A percentile compares a stretch with the other conserved stretches of the same genome.
Evolutionary conservation across 2,797 vertebrate genomes (phyloP).

Genomic region (Xiphophorus birchmanni): DNA sequence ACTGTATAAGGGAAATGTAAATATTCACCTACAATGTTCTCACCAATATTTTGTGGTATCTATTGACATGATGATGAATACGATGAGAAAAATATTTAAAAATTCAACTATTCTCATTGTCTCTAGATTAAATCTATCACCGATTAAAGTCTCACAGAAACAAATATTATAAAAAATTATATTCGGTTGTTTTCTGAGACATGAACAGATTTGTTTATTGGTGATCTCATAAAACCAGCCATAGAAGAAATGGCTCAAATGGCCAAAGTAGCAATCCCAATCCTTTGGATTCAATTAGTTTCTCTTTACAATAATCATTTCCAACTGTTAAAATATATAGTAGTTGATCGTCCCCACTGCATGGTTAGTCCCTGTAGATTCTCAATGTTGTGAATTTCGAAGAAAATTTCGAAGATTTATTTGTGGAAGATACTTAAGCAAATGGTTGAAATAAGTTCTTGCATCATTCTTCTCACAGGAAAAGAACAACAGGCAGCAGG

Average conservation of each 20-base stretch:
- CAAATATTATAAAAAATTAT: neutral
- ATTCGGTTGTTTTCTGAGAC: neutral
- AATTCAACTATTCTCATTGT: neutral
- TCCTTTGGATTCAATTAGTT: neutral
- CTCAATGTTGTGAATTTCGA: neutral
- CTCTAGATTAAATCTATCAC: neutral
- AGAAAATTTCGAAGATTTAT: neutral
- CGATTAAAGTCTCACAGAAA: neutral
- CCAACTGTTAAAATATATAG: neutral
- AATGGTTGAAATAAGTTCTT: neutral
- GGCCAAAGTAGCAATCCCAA: too few species aligned
- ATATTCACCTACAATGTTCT: neutral
- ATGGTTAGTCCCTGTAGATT: neutral
- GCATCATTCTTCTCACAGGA: neutral
- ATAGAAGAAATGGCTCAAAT: neutral
- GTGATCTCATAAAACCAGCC: neutral
- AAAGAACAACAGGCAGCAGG: neutral
- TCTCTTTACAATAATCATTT: neutral
- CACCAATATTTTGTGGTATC: neutral
- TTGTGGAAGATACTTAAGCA: neutral
- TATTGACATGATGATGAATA: neutral
- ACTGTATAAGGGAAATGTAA: neutral
- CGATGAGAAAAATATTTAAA: neutral
- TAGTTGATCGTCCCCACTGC: neutral
- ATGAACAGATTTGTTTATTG: neutral